Evolutionary conservation across 2,113 vertebrate genomes (phyloP), one percentile per base, ranked within the genome.

Genomic region (Tenebrosternarchus preto): DNA sequence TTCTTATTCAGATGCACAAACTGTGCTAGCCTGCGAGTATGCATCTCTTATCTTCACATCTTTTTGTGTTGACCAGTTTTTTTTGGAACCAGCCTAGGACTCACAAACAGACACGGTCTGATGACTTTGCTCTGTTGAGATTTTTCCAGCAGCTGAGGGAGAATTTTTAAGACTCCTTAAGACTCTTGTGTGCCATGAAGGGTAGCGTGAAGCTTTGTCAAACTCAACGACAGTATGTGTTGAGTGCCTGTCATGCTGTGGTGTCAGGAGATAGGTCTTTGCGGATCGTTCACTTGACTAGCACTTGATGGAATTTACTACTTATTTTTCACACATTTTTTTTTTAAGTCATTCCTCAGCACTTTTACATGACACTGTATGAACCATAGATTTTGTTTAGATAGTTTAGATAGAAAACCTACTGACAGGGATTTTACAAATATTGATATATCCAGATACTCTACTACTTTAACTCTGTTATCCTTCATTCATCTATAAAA

Each of bases 191-290:
- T 68, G 61, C 60, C 78, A 67, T 74, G 78, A 80, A 68, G 71
- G 50, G 59, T 73, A 72, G 71, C 78, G 74, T 57, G 22, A 72
- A 80, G 78, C 61, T 80, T 80, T 80, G 78, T 73, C 60, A 80
- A 80, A 80, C 69, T 64, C 27, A 5, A 29, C 60, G 64, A 60
- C 70, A 8, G 59, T 25, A 80, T 57, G 66, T 9, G n/a, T 73
- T 66, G 59, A 17, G 46, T 11, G 55, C 46, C 78, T 80, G 70
- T 73, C 70, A 17, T 43, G 53, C 70, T 57, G 46, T 27, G 4
- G 25, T 20, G 70, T 59, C 46, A 78, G 22, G 61, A 72, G 64
- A 71, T 53, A 61, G 27, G 75, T 77, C 55, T 78, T 17, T 39
- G 46, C 67, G 24, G 56, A 64, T 27, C 27, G 31, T 72, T 53